Conservation (phyloP, 2,888 invertebrate species). For the Bombylius discolor region DNA sequence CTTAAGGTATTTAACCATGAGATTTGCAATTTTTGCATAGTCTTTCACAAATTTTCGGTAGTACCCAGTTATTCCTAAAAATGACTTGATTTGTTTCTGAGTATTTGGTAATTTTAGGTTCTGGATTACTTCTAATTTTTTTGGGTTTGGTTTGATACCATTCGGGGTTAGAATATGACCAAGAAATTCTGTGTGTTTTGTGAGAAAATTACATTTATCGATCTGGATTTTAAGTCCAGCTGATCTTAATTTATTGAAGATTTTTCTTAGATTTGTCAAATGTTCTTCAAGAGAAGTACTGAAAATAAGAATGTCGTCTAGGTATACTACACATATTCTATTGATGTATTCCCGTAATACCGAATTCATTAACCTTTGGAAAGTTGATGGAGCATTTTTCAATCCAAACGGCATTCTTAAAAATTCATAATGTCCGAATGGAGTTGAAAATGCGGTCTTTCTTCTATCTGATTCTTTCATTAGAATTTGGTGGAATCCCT, state of each 20-base stretch:
- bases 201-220: slow-evolving; percentile 12
- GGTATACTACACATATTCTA: slow-evolving; percentile 7
- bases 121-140: slow-evolving; percentile 7
- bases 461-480: too few species aligned
- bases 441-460: slow-evolving; percentile 5
- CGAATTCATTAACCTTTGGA: background rate
- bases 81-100: slow-evolving; percentile 1
- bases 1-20: background rate
- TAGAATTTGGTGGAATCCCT: too few species aligned
- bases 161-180: slow-evolving; percentile 18
- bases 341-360: slow-evolving; percentile 1
- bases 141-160: slow-evolving; percentile 12
- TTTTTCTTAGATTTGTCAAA: background rate
- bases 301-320: slow-evolving; percentile 4
- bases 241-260: background rate
- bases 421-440: too few species aligned
- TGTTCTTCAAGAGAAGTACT: slow-evolving; percentile 2
- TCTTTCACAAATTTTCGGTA: background rate
- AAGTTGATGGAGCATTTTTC: too few species aligned
- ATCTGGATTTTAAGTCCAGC: slow-evolving; percentile 2
- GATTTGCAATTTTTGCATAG: background rate
- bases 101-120: slow-evolving; percentile 1
- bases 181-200: slow-evolving; percentile 19
- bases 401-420: too few species aligned
- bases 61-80: background rate